Evolutionary conservation across 2,888 invertebrate species (phyloP).

Genomic region (Nomada fabriciana): DNA sequence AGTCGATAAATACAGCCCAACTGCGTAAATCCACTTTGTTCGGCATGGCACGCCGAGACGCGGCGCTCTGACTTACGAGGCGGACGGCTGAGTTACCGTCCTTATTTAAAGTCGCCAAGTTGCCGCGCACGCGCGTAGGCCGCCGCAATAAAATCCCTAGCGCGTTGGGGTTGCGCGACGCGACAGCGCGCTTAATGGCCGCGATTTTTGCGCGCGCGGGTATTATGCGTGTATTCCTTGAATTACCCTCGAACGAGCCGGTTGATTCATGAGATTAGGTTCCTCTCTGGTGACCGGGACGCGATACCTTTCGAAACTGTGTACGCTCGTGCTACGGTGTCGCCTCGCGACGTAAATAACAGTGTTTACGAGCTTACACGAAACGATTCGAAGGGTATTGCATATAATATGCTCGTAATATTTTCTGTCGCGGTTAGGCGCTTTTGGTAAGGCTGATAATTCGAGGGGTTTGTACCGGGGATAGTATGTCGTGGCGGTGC

Average conservation of each 20-base stretch:
- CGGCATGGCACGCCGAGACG: slow-evolving; percentile 53
- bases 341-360: slow-evolving; percentile 28
- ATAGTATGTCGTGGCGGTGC: background rate
- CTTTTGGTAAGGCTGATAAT: background rate
- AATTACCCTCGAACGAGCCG: slow-evolving; percentile 42
- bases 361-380: slow-evolving; percentile 44
- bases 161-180: background rate
- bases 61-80: slow-evolving; percentile 50
- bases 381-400: background rate
- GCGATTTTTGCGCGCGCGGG: slow-evolving; percentile 18
- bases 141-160: slow-evolving; percentile 49
- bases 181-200: slow-evolving; percentile 34
- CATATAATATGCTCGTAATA: background rate
- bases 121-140: slow-evolving; percentile 21
- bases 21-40: slow-evolving; percentile 77
- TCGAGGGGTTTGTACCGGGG: background rate
- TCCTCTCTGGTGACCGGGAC: background rate
- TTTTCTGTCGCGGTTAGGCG: background rate
- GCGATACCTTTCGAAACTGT: slow-evolving; percentile 8
- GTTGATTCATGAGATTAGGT: slow-evolving; percentile 53
- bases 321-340: slow-evolving; percentile 32
- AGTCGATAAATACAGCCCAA: slow-evolving; percentile 77
- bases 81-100: slow-evolving; percentile 49
- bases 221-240: slow-evolving; percentile 37
- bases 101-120: slow-evolving; percentile 53